Conservation (phyloP, 2,113 vertebrate genomes). For the Otis tarda region DNA sequence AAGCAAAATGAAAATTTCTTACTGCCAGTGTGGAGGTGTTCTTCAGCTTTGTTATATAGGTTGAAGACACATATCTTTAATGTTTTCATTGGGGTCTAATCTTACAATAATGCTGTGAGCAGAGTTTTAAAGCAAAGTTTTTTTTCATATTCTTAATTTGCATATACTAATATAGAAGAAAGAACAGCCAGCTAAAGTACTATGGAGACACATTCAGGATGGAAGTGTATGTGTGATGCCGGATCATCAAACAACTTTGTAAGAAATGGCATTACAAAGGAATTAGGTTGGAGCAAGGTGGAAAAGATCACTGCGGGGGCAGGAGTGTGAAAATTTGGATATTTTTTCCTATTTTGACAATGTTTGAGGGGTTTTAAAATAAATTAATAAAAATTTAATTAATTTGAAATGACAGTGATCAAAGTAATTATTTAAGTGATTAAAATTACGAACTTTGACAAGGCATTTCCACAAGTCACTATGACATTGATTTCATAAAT, state of each 20-base stretch:
- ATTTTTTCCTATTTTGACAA: neutral
- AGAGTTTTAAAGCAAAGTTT: neutral
- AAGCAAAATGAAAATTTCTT: neutral
- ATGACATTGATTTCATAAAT: neutral
- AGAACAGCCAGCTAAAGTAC: neutral
- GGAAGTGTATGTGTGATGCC: neutral
- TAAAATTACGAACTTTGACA: neutral
- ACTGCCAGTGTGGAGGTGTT: neutral
- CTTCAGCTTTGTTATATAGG: neutral
- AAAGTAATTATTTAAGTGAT: neutral
- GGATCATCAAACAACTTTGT: neutral
- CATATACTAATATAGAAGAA: neutral
- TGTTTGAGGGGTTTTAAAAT: neutral
- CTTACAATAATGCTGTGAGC: neutral
- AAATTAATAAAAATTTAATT: neutral
- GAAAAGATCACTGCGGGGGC: neutral
- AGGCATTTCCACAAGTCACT: neutral
- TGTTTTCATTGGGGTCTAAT: neutral
- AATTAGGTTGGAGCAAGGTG: neutral
- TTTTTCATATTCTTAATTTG: neutral
- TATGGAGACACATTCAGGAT: neutral
- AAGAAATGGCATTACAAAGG: neutral
- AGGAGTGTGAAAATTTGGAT: neutral
- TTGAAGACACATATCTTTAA: neutral
- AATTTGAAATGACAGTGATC: neutral